Percentiles rank a stretch among this genome's conserved stretches.
These are phyloP conservation scores for Pelosia muscerda DNA, from an alignment of 2,888 invertebrate species.

Conservation along the genomic window DNA sequence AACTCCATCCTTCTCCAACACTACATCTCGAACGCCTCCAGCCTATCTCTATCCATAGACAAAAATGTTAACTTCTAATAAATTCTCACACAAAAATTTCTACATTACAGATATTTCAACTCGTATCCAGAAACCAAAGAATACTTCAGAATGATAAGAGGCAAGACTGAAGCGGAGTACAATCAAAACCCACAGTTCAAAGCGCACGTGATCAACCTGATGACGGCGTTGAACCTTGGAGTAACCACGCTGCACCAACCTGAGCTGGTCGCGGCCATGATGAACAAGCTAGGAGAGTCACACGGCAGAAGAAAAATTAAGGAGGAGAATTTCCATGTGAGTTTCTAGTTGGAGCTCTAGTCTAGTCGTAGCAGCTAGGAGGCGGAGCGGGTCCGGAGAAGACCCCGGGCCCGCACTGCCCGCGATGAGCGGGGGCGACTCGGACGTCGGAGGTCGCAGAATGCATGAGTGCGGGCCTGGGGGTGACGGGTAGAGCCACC, in stretches of 20 bases:
- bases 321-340: constrained; percentile 74
- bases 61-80: no score
- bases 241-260: constrained; percentile 77
- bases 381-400: no score
- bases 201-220: constrained; percentile 81
- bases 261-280: constrained; percentile 77
- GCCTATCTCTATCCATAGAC: no score
- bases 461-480: no score
- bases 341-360: no score
- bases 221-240: constrained; percentile 76
- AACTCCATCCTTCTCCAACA: no score
- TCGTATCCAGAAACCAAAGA: constrained; percentile 75
- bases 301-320: constrained; percentile 73
- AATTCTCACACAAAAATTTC: not conserved
- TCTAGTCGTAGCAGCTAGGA: no score
- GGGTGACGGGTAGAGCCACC: no score
- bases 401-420: no score
- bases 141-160: constrained; percentile 77
- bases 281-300: constrained; percentile 79
- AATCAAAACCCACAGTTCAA: constrained; percentile 77
- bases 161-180: constrained; percentile 72
- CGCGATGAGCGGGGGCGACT: no score
- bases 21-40: no score
- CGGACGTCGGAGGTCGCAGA: no score
- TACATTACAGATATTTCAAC: constrained; percentile 68